A percentile compares a stretch with the other conserved stretches of the same genome.
Evolutionary conservation across 2,888 invertebrate species (phyloP).

Genomic region (Drosophila pseudotalamancana): DNA sequence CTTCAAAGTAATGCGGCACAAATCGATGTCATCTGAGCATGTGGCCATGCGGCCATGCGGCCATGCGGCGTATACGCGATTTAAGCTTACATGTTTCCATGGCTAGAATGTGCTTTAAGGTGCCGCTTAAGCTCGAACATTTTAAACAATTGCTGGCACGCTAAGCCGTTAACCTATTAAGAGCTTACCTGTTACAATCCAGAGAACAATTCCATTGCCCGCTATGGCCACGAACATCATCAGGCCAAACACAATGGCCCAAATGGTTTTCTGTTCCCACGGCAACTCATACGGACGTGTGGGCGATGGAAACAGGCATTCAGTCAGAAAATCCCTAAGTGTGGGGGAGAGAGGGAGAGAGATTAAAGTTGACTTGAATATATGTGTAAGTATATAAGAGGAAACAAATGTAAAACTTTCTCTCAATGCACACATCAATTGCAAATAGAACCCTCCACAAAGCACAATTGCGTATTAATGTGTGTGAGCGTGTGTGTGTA

Average conservation of each 20-base stretch:
- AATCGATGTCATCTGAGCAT: too few relatives aligned
- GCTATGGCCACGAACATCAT: slow-evolving; percentile 92
- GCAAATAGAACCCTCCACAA: slow-evolving; percentile 13
- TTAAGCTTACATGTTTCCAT: neutral
- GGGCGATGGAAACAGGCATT: slow-evolving; percentile 86
- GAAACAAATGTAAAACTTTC: slow-evolving; percentile 5
- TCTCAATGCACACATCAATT: slow-evolving; percentile 2
- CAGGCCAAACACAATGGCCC: slow-evolving; percentile 90
- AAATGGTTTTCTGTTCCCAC: slow-evolving; percentile 89
- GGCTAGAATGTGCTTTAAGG: slow-evolving; percentile 1
- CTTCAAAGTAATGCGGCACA: slow-evolving; percentile 5
- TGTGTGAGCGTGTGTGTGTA: neutral
- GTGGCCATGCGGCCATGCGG: slow-evolving; percentile 2
- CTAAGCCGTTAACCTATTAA: slow-evolving; percentile 1
- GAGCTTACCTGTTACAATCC: slow-evolving; percentile 93
- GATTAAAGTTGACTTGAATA: neutral
- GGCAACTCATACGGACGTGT: slow-evolving; percentile 86
- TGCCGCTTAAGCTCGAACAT: slow-evolving; percentile 4
- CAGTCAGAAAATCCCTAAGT: slow-evolving; percentile 86
- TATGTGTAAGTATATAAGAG: neutral
- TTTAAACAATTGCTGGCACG: neutral
- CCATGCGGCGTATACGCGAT: slow-evolving; percentile 38
- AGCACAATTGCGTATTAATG: neutral
- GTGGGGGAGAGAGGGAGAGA: neutral
- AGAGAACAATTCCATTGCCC: slow-evolving; percentile 95